Percentiles rank a stretch among this genome's conserved stretches.
These are phyloP conservation scores for Coreius guichenoti DNA, from an alignment of 2,797 vertebrate genomes.

Conservation along the genomic window DNA sequence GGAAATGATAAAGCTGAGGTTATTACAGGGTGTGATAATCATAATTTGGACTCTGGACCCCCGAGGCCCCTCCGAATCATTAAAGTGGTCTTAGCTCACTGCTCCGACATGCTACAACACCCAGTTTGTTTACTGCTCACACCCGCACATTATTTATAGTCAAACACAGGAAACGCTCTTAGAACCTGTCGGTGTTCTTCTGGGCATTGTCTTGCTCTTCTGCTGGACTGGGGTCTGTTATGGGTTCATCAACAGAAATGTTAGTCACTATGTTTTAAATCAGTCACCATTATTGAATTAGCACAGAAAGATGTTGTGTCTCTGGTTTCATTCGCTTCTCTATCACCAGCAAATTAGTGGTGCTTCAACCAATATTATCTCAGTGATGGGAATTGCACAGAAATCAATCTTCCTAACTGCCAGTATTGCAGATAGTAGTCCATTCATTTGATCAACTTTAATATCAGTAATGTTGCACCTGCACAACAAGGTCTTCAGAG, in stretches of 20 bases:
- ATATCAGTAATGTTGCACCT: background rate
- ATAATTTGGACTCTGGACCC: constrained; percentile 43
- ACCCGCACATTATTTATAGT: constrained; percentile 34
- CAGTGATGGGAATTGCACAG: background rate
- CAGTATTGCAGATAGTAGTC: background rate
- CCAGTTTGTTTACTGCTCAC: constrained; percentile 39
- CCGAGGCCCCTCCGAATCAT: constrained; percentile 35
- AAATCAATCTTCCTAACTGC: background rate
- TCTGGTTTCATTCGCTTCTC: constrained; percentile 12
- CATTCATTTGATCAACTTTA: background rate
- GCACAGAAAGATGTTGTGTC: background rate
- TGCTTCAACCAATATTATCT: background rate
- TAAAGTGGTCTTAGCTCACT: constrained; percentile 53
- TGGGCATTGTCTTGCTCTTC: constrained; percentile 2
- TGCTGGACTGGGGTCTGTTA: background rate
- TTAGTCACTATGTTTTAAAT: background rate
- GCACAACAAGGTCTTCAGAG: background rate
- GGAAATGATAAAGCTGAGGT: constrained; percentile 38
- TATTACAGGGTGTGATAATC: constrained; percentile 59
- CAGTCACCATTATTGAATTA: background rate
- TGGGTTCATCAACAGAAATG: background rate
- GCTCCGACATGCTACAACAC: constrained; percentile 52
- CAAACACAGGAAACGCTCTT: constrained; percentile 4
- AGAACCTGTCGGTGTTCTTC: constrained; percentile 4
- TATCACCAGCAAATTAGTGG: background rate